Conservation (phyloP, 2,113 vertebrate species). For the Ammodytes marinus region DNA sequence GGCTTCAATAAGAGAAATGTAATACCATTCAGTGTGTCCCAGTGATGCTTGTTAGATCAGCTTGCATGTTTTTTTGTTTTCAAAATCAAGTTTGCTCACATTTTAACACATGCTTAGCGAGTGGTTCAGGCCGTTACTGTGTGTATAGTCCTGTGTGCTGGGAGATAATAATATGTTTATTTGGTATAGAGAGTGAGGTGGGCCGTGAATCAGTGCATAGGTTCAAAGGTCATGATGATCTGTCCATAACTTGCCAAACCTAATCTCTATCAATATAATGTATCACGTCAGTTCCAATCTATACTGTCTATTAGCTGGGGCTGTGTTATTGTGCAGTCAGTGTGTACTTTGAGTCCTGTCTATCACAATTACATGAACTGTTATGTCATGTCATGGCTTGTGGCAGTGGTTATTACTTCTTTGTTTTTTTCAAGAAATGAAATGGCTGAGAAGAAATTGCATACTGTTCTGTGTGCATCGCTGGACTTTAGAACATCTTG, state of each 20-base stretch:
- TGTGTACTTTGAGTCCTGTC: neutral
- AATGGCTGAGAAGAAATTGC: neutral
- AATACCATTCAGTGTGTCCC: no score
- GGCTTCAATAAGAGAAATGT: no score
- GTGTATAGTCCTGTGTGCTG: neutral
- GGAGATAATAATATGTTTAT: neutral
- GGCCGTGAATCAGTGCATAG: no score
- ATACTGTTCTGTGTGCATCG: no score
- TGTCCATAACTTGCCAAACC: no score
- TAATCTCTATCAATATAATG: no score
- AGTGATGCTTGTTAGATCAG: no score
- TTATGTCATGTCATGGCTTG: neutral
- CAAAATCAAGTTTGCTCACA: no score
- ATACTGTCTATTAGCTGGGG: neutral
- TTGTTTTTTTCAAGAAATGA: neutral
- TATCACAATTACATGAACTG: neutral
- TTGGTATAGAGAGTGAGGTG: neutral
- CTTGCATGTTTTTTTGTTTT: no score
- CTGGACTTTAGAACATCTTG: neutral
- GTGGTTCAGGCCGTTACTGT: no score
- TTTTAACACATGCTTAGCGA: no score
- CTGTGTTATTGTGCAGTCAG: neutral
- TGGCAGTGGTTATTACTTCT: neutral
- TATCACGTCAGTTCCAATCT: neutral
- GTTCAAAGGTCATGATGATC: no score